Conservation (phyloP, 2,113 vertebrate genomes). For the Circaetus gallicus region DNA sequence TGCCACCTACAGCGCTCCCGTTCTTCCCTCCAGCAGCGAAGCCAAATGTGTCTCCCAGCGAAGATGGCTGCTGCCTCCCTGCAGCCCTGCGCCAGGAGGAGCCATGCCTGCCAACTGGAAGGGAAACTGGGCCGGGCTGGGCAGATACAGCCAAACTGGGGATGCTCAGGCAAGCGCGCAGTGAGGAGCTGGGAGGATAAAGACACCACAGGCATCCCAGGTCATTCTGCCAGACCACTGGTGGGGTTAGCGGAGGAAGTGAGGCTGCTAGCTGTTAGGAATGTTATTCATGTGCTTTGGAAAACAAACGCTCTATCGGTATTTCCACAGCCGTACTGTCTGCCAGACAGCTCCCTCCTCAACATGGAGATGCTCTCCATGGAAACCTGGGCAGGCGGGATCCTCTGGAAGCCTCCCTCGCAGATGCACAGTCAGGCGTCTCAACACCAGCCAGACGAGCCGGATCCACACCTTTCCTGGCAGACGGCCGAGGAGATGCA, state of each 20-base stretch:
- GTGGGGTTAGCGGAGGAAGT: conserved; percentile 32
- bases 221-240: conserved; percentile 11
- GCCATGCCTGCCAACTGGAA: not conserved
- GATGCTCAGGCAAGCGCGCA: not conserved
- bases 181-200: not conserved
- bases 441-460: conserved; percentile 18
- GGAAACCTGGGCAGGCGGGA: conserved; percentile 55
- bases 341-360: conserved; percentile 49
- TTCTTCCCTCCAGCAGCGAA: not conserved
- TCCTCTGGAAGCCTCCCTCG: conserved; percentile 42
- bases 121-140: not conserved
- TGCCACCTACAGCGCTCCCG: not conserved
- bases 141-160: not conserved
- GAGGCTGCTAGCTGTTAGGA: conserved; percentile 10
- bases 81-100: not conserved
- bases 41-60: not conserved
- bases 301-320: conserved; percentile 19
- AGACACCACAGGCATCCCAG: not conserved
- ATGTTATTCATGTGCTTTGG: conserved; percentile 24
- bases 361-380: conserved; percentile 51
- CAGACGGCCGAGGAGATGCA: not conserved
- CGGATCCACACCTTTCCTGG: conserved; percentile 30
- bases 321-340: conserved; percentile 16
- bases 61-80: not conserved
- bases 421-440: conserved; percentile 11